Percentiles rank a stretch among this genome's conserved stretches.
phyloP scores from a whole-genome alignment of 2,888 invertebrate genomes.

The Cephus pulcher region DNA sequence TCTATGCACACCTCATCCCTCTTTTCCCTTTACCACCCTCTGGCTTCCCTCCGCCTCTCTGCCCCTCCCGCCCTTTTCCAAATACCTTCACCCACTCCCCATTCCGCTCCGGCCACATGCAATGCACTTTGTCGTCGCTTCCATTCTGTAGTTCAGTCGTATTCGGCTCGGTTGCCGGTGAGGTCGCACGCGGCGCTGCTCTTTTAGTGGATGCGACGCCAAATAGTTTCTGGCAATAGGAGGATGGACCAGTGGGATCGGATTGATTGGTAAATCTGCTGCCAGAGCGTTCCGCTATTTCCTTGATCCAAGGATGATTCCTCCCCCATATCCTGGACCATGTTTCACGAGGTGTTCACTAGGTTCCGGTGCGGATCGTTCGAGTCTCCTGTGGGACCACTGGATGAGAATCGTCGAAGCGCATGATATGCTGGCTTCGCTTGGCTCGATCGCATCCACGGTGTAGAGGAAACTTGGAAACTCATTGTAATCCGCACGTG shows the following conservation, averaged over 20 bases:
- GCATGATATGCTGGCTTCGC: not conserved
- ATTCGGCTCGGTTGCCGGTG: slow-evolving; percentile 40
- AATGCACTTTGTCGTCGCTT: slow-evolving; percentile 46
- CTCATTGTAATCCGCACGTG: not conserved
- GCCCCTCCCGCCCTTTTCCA: slow-evolving; percentile 7
- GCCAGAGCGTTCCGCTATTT: not conserved
- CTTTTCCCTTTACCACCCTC: not conserved
- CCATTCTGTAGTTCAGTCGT: slow-evolving; percentile 43
- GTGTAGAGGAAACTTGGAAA: not conserved
- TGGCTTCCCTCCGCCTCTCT: slow-evolving; percentile 1
- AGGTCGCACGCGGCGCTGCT: slow-evolving; percentile 24
- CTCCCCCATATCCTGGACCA: not conserved
- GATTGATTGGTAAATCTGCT: not conserved
- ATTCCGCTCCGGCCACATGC: slow-evolving; percentile 32
- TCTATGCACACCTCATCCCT: slow-evolving; percentile 13
- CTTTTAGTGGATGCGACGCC: not conserved
- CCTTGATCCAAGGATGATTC: not conserved
- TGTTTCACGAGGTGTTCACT: not conserved
- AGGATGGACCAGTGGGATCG: not conserved
- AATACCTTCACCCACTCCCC: not conserved
- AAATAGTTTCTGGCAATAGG: not conserved
- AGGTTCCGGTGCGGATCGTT: not conserved
- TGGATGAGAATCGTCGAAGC: not conserved
- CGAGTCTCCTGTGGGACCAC: not conserved
- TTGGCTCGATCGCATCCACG: not conserved